phyloP scores from a whole-genome alignment of 2,113 vertebrate genomes.

The Mohoua ochrocephala region DNA sequence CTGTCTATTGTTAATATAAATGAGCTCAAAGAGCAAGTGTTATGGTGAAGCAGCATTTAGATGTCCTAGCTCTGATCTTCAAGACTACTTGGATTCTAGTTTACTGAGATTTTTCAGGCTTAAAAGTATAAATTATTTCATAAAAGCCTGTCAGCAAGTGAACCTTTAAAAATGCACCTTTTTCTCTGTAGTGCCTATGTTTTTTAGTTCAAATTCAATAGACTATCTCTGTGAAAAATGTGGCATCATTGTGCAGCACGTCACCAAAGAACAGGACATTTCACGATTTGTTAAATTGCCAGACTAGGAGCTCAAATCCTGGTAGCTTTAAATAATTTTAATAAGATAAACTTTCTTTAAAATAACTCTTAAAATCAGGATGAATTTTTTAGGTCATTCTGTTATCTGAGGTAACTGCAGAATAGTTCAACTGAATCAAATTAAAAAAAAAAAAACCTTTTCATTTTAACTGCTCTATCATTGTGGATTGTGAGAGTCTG shows the following conservation, averaged over 20 bases:
- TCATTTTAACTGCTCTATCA: slow-evolving; percentile 40
- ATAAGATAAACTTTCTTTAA: slow-evolving; percentile 42
- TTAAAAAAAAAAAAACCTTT: neutral
- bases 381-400: slow-evolving; percentile 49
- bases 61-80: neutral
- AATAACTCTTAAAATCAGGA: slow-evolving; percentile 51
- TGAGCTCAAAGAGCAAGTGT: neutral
- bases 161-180: neutral
- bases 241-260: neutral
- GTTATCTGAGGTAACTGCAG: slow-evolving; percentile 15
- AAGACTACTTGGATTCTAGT: neutral
- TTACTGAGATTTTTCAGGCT: neutral
- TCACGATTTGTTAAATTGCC: slow-evolving; percentile 28
- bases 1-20: neutral
- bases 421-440: slow-evolving; percentile 57
- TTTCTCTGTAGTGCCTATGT: neutral
- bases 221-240: neutral
- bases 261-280: slow-evolving; percentile 7
- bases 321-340: slow-evolving; percentile 56
- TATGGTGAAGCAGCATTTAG: neutral
- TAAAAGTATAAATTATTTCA: neutral
- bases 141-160: neutral
- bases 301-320: neutral
- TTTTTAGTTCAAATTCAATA: neutral
- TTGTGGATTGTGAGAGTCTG: slow-evolving; percentile 19